Base-by-base conservation (phyloP, 2,888 invertebrate species). In the Octonoba sinensis region DNA sequence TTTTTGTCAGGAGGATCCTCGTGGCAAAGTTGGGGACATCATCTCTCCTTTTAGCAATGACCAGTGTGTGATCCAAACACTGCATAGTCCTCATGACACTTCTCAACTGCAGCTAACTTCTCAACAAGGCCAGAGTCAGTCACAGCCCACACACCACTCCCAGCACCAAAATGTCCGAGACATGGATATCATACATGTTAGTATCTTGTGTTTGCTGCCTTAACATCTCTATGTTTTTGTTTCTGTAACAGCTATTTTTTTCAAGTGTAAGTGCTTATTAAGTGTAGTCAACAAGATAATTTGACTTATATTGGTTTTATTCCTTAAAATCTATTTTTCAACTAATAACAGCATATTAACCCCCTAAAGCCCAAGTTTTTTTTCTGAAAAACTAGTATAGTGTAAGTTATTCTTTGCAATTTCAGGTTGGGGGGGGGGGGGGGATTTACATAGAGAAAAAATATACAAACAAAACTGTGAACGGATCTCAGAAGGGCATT, bases 101-200 rank as follows among this genome's bases (percentile, higher is more conserved):
- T 27, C 71, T n/a, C 84, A 82, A 24, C 51, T 78, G 11, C 78
- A 77, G 44, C 44, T 73, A 22, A 47, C 66, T 15, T 49, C 73
- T 18, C 77, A 73, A 24, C 77, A 60, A 27, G 64, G 56, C 22
- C 79, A 77, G n/a, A 54, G 47, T n/a, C 73, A 74, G 44, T 75
- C 72, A 15, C 82, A 78, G 51, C 82, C 84, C 36, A 69, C 69
- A 18, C 82, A 82, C 46, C 82, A 84, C 70, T 71, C 83, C 3
- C 85, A 85, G 24, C 84, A 85, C 65, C 85, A 85, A 75, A 85
- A 84, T 84, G 85, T 85, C 20, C 78, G 85, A 15, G 85, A 85
- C 47, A 85, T 85, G 85, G 85, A 85, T 47, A 85, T 85, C 46
- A 84, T 85, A 59, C 85, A 85, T 77, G 85, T 85, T 77, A 76